Percentiles rank a stretch among this genome's conserved stretches.
Conservation (phyloP, 2,888 invertebrate genomes). For the Zhuqinia jingwanae region DNA sequence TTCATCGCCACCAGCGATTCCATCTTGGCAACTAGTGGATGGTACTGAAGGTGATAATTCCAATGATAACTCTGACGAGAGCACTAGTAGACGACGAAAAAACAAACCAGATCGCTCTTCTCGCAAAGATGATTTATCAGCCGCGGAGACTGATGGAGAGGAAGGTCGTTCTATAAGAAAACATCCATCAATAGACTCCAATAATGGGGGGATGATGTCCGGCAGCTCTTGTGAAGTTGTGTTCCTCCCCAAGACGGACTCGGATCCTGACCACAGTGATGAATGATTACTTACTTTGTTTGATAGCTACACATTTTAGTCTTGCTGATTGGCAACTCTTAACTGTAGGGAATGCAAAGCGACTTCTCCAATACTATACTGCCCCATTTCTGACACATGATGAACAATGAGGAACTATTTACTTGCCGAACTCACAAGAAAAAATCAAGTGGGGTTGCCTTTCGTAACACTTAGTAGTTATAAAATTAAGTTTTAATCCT, state of each 20-base stretch:
- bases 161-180: slow-evolving; percentile 72
- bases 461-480: too few species aligned
- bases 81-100: slow-evolving; percentile 60
- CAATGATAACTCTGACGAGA: slow-evolving; percentile 74
- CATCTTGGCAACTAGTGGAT: slow-evolving; percentile 78
- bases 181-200: slow-evolving; percentile 76
- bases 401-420: too few species aligned
- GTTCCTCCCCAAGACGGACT: slow-evolving; percentile 77
- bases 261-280: slow-evolving; percentile 78
- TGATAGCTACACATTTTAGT: neutral
- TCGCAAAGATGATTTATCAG: slow-evolving; percentile 60
- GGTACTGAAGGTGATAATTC: slow-evolving; percentile 72
- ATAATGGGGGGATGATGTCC: slow-evolving; percentile 76
- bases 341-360: too few species aligned
- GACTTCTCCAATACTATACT: too few species aligned
- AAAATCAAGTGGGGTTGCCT: too few species aligned
- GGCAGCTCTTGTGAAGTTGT: slow-evolving; percentile 79
- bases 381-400: too few species aligned
- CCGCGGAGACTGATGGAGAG: slow-evolving; percentile 52
- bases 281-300: slow-evolving; percentile 56
- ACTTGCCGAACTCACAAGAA: too few species aligned
- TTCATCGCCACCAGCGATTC: slow-evolving; percentile 76
- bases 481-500: too few species aligned
- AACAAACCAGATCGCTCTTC: slow-evolving; percentile 56
- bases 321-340: too few species aligned